Evolutionary conservation across 2,888 invertebrate genomes (phyloP).

Genomic region (Hyalella azteca): DNA sequence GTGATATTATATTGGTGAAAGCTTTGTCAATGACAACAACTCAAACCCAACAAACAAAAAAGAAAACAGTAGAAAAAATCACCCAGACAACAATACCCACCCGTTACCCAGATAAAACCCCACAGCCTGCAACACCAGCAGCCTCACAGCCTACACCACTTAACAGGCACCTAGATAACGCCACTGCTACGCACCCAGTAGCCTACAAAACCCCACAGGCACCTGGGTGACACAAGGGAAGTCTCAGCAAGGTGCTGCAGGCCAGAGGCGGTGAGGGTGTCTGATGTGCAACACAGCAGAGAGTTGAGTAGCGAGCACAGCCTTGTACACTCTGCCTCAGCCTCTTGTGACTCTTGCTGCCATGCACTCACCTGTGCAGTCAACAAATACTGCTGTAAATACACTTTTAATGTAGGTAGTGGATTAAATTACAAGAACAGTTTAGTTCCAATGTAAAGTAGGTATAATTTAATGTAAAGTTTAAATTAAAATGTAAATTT

Average conservation of each 20-base stretch:
- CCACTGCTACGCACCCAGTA: background rate
- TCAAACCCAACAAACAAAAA: too few relatives aligned
- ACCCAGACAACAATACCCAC: background rate
- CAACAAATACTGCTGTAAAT: too few relatives aligned
- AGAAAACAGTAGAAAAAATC: too few relatives aligned
- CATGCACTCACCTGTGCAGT: background rate
- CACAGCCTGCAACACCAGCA: background rate
- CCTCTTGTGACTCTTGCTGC: background rate
- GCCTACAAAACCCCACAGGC: background rate
- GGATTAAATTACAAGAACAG: too few relatives aligned
- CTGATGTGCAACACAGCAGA: background rate
- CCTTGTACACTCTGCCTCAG: background rate
- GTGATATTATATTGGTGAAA: too few relatives aligned
- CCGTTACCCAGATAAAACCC: background rate
- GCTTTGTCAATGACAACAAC: too few relatives aligned
- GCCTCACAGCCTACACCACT: background rate
- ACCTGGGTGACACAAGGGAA: background rate
- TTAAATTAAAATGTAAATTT: too few relatives aligned
- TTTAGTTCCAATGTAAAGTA: too few relatives aligned
- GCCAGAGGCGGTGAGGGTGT: background rate
- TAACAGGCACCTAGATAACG: background rate
- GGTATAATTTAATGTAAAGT: too few relatives aligned
- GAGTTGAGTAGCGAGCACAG: conserved; percentile 1
- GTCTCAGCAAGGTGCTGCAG: background rate
- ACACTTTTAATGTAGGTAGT: too few relatives aligned